A percentile compares a stretch with the other conserved stretches of the same genome.
phyloP scores from a whole-genome alignment of 2,797 vertebrate genomes.

The Tadarida brasiliensis region DNA sequence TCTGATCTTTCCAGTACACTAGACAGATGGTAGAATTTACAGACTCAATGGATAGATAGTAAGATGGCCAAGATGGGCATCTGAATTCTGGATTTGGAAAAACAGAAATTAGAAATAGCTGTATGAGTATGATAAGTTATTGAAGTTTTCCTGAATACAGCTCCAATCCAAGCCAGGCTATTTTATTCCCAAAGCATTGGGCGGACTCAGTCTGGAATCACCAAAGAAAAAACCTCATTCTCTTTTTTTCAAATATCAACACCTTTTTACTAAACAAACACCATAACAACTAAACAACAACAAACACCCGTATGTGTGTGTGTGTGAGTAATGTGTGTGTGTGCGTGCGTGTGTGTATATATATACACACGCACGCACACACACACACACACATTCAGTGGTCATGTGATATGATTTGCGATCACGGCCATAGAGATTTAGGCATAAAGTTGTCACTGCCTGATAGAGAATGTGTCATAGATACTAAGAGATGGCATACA shows the following conservation, averaged over 20 bases:
- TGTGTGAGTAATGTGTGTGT: background rate
- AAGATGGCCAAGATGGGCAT: background rate
- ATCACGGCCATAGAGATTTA: background rate
- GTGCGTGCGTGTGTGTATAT: too few species aligned
- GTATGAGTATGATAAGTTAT: background rate
- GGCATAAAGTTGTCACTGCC: background rate
- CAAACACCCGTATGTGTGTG: background rate
- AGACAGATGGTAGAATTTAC: background rate
- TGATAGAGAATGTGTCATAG: too few species aligned
- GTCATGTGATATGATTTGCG: background rate
- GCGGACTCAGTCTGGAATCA: background rate
- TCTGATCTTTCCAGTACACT: background rate
- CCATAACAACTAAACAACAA: background rate
- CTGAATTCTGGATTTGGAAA: background rate
- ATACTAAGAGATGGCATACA: background rate
- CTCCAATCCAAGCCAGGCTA: background rate
- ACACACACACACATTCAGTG: background rate
- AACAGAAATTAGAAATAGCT: background rate
- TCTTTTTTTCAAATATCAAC: background rate
- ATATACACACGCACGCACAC: background rate
- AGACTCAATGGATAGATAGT: background rate
- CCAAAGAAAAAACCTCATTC: background rate
- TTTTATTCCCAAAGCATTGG: background rate
- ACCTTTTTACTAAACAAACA: background rate
- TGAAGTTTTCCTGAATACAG: background rate